Conservation (phyloP, 2,113 vertebrate species). For the Lepisosteus osseus region DNA sequence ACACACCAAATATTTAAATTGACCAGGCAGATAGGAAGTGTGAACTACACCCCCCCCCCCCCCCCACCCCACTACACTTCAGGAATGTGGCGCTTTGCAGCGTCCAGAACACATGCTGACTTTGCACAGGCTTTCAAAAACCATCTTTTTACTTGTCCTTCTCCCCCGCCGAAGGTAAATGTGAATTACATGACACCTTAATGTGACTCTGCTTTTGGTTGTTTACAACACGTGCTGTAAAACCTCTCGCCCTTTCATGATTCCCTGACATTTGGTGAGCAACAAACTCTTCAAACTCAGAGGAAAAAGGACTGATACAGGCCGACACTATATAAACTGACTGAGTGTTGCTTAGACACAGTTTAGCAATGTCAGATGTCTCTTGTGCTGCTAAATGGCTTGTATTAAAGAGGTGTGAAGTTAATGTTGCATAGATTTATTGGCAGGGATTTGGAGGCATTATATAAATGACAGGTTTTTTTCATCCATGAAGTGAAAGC, state of each 20-base stretch:
- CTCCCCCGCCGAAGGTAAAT: neutral
- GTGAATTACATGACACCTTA: neutral
- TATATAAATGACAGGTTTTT: no score
- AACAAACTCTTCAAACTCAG: neutral
- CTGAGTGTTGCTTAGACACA: constrained; percentile 1
- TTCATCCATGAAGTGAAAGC: no score
- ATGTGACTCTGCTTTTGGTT: neutral
- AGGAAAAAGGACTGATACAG: neutral
- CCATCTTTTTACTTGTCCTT: neutral
- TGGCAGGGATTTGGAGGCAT: no score
- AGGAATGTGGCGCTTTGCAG: constrained; percentile 45
- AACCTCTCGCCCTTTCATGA: neutral
- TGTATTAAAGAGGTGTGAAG: no score
- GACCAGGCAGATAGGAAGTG: constrained; percentile 48
- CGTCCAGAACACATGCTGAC: constrained; percentile 23
- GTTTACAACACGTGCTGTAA: neutral
- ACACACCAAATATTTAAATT: constrained; percentile 55
- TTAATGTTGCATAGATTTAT: no score
- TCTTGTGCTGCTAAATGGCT: neutral
- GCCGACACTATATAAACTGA: neutral
- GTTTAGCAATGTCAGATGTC: neutral
- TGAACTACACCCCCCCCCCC: constrained; percentile 42
- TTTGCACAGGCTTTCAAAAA: neutral
- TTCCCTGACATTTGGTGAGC: neutral
- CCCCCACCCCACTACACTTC: constrained; percentile 15